Conservation (phyloP, 2,797 vertebrate genomes). For the Heterohyrax brucei region DNA sequence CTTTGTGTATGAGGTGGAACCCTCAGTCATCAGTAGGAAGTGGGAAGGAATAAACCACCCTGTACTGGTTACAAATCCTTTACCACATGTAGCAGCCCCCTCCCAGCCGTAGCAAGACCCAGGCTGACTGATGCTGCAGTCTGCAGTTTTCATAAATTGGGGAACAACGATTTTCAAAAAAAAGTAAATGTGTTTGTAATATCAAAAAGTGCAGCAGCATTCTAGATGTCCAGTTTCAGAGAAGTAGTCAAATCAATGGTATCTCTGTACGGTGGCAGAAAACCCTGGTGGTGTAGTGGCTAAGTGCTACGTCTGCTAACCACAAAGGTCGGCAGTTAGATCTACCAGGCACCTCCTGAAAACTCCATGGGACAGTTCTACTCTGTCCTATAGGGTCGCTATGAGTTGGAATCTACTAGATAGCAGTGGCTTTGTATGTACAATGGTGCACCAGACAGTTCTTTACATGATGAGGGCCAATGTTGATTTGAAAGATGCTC, state of each 20-base stretch:
- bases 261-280: neutral
- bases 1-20: neutral
- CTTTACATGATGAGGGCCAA: neutral
- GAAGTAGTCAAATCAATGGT: neutral
- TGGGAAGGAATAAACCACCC: neutral
- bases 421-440: neutral
- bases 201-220: neutral
- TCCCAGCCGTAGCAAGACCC: neutral
- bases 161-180: neutral
- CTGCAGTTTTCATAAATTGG: neutral
- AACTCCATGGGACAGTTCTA: too few relatives aligned
- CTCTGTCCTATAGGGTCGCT: too few relatives aligned
- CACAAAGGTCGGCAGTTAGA: too few relatives aligned
- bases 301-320: too few relatives aligned
- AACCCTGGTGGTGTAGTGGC: too few relatives aligned
- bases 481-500: neutral
- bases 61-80: neutral
- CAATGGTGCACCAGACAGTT: accelerated
- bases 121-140: too few relatives aligned
- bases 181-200: neutral
- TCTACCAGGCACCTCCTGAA: too few relatives aligned
- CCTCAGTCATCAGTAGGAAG: neutral
- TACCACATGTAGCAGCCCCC: neutral
- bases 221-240: neutral
- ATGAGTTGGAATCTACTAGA: too few relatives aligned